Evolutionary conservation across 1,140 invertebrate species (phyloP), one percentile per base, ranked within the genome.

Genomic region (Ceratoteleas bidentatus): DNA sequence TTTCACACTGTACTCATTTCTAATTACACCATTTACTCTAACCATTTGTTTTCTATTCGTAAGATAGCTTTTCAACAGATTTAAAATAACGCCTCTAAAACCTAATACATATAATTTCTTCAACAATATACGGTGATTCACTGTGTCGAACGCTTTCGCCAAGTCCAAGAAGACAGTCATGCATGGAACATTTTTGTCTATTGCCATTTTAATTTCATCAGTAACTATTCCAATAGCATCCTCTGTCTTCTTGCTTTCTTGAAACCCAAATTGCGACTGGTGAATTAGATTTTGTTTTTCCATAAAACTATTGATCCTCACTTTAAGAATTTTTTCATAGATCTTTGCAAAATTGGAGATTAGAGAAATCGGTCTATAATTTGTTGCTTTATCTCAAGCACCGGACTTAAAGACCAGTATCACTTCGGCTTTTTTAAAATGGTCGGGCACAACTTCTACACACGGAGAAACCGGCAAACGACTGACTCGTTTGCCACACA

Each of bases 31-130:
- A 24, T 40, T 40, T 16, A 65, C 40, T 53, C 36, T 65, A 0
- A 53, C 34, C 10, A 38, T 10, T 53, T 65, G 49, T 38, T 16
- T 65, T 65, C 49, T 65, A 36, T 16, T 33, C 6, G 32, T 9
- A 0, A 65, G n/a, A 53, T 65, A 65, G 16, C 34, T 65, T 53
- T 65, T 14, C 16, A 65, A 45, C 0, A 65, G 49, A 11, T 65
- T 40, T 36, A 38, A 38, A 16, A 14, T n/a, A 38, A 11, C 43
- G 1, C 61, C 61, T 65, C 49, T 52, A 24, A 65, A 53, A 24
- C 61, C 61, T 16, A 53, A 9, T 53, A n/a, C 24, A 49, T 65
- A 52, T 40, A 65, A 53, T 24, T 53, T 65, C 0, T 65, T 38
- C n/a, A 65, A n/a, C 10, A 65, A 65, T 53, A 36, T 65, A 32